Conservation (phyloP, 1,140 invertebrate genomes). For the Chymomyza costata region DNA sequence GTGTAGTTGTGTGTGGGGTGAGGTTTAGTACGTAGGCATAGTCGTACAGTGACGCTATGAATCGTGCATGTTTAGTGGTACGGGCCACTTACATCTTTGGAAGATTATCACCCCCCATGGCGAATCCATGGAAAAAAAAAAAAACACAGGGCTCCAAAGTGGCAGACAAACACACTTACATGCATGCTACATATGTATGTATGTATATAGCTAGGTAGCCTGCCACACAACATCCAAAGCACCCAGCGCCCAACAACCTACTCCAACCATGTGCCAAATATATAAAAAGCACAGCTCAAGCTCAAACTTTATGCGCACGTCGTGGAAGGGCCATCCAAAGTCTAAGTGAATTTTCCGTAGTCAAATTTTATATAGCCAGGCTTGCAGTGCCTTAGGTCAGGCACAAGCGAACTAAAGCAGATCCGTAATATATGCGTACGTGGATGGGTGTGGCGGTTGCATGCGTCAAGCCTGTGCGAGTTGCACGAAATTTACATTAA, state of each 20-base stretch:
- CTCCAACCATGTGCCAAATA: constrained; percentile 52
- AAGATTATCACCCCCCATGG: too few relatives aligned
- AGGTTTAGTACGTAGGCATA: too few relatives aligned
- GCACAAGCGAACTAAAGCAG: constrained; percentile 26
- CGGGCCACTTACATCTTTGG: too few relatives aligned
- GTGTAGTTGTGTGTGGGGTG: too few relatives aligned
- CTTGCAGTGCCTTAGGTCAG: constrained; percentile 63
- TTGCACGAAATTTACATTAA: constrained; percentile 62
- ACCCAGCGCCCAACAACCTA: background rate
- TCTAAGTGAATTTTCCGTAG: constrained; percentile 67
- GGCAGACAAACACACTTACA: constrained; percentile 35
- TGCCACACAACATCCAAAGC: background rate
- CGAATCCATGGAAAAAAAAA: too few relatives aligned
- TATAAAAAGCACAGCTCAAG: constrained; percentile 20
- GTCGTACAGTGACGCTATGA: too few relatives aligned
- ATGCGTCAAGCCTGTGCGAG: too few relatives aligned
- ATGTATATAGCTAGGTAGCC: too few relatives aligned
- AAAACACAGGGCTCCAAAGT: constrained; percentile 30
- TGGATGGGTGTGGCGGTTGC: background rate
- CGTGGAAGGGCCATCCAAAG: constrained; percentile 44
- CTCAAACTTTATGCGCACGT: constrained; percentile 46
- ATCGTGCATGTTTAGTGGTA: constrained; percentile 7
- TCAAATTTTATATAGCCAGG: constrained; percentile 50
- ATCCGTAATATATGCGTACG: too few relatives aligned
- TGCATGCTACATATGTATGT: too few relatives aligned